Evolutionary conservation across 2,113 vertebrate genomes (phyloP), one percentile per base, ranked within the genome.

Genomic region (Dicrurus megarhynchus): DNA sequence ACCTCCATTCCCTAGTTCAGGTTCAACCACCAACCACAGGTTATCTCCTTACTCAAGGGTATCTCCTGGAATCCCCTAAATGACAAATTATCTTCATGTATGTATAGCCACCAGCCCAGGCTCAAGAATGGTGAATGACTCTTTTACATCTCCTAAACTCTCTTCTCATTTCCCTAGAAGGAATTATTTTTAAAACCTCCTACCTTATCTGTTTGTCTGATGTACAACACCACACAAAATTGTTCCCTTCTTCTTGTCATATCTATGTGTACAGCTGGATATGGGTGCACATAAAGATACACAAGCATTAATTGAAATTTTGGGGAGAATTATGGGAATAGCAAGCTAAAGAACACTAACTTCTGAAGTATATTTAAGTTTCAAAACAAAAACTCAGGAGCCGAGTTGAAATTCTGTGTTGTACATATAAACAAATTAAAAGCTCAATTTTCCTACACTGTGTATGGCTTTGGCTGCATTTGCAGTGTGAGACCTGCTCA

Each of bases 31-130:
- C 11, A 52, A 2, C 6, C 2, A 1, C 13, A 60, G 12, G 5
- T 13, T 39, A 19, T 52, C 27, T 80, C 13, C 33, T 8, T 69
- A 1, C 17, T 69, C 3, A 22, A 65, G 17, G 9, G 10, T 27
- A 27, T 59, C 35, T 85, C 14, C 32, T 92, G 60, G 21, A 82
- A 49, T 67, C 26, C 60, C 8, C 10, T 81, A 22, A 55, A 2
- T 21, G 33, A 26, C 13, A 55, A 57, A 41, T 47, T 37, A 1
- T 44, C 24, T 84, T 61, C 12, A 30, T 27, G 10, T 49, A 41
- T 0, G 0, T 30, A 13, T 9, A 56, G 42, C 20, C 17, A 53
- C 57, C 67, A 46, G 8, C 22, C 7, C 16, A 74, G n/a, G 35
- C 4, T 84, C n/a, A 41, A 61, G n/a, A 35, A 44, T 0, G 0